Conservation (phyloP, 2,113 vertebrate species). For the Amazona vittata region DNA sequence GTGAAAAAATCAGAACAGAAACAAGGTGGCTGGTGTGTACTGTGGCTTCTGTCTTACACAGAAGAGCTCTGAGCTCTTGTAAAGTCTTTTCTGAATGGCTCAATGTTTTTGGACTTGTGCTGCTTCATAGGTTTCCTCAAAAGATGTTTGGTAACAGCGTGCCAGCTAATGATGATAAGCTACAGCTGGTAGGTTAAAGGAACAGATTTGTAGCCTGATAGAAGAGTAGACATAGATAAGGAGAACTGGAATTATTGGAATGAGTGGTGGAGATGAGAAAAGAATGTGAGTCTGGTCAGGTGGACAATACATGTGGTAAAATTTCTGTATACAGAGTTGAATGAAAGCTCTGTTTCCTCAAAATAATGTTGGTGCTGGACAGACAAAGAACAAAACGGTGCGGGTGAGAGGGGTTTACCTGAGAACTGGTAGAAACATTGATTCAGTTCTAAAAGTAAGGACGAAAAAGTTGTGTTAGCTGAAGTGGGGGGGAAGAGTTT, state of each 20-base stretch:
- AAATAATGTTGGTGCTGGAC: not conserved
- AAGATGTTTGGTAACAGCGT: not conserved
- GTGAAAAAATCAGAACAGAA: not conserved
- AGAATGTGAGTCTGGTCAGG: not conserved
- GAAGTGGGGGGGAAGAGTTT: not conserved
- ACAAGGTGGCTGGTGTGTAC: not conserved
- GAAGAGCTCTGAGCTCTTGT: not conserved
- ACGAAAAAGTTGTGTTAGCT: not conserved
- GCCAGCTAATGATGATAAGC: not conserved
- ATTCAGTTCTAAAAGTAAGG: not conserved
- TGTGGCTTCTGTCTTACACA: not conserved
- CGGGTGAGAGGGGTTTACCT: not conserved
- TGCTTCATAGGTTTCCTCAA: not conserved
- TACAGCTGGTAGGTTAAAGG: not conserved
- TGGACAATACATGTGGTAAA: not conserved
- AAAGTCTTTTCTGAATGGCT: not conserved
- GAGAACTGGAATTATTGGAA: not conserved
- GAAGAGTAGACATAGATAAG: not conserved
- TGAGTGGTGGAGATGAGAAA: not conserved
- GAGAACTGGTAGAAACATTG: not conserved
- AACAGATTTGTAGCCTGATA: not conserved
- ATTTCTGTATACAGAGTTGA: not conserved
- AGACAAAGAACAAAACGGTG: not conserved
- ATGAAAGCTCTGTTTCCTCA: not conserved
- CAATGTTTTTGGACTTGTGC: not conserved